Percentiles rank a stretch among this genome's conserved stretches.
phyloP scores from a whole-genome alignment of 2,113 vertebrate species.

The Talpa occidentalis region DNA sequence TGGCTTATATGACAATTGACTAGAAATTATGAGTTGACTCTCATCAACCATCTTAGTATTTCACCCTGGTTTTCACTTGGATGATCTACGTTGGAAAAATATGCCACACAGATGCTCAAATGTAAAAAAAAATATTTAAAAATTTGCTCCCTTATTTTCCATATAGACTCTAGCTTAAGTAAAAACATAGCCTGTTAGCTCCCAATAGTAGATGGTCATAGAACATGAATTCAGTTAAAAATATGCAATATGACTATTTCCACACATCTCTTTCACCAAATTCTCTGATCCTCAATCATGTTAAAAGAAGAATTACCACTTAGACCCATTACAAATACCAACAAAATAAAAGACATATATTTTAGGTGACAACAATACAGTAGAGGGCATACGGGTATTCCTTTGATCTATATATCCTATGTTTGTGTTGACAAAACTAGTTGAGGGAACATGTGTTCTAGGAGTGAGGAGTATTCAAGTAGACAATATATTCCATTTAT shows the following conservation, averaged over 20 bases:
- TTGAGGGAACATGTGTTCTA: not conserved
- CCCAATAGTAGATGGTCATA: conserved; percentile 42
- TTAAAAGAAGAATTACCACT: conserved; percentile 68
- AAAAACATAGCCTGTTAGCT: not conserved
- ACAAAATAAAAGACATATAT: conserved; percentile 54
- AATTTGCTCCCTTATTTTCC: not conserved
- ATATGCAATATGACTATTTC: not conserved
- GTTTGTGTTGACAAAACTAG: conserved; percentile 43
- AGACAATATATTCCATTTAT: conserved; percentile 68
- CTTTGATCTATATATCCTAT: conserved; percentile 47
- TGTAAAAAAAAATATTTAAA: not conserved
- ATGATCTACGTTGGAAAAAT: not conserved
- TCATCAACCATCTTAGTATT: conserved; percentile 6
- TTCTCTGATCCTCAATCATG: not conserved
- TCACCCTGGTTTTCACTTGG: not conserved
- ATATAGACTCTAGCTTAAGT: not conserved
- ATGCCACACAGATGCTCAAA: not conserved
- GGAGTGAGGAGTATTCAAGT: conserved; percentile 53
- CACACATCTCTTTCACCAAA: conserved; percentile 30
- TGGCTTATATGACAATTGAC: not conserved
- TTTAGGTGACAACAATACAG: not conserved
- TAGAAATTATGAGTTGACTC: not conserved
- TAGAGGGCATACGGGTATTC: conserved; percentile 42
- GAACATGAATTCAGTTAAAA: conserved; percentile 59
- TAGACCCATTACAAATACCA: conserved; percentile 69